Percentiles rank a stretch among this genome's conserved stretches.
phyloP scores from a whole-genome alignment of 2,888 invertebrate genomes.

The Chaitophorus viminalis region DNA sequence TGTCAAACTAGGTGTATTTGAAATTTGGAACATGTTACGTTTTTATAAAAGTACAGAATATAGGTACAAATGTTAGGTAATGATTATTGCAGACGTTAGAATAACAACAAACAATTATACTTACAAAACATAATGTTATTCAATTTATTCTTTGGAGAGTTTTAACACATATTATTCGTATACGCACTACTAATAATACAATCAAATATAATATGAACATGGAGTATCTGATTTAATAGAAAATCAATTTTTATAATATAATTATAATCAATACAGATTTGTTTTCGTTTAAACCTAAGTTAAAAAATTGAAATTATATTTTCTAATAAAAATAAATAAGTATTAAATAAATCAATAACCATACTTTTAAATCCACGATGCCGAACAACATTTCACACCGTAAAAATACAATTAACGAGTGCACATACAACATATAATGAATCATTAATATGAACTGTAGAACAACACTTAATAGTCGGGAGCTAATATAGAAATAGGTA shows the following conservation, averaged over 20 bases:
- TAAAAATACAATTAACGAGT: background rate
- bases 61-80: too few relatives aligned
- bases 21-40: conserved; percentile 20
- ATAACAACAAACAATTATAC: background rate
- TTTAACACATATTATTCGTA: background rate
- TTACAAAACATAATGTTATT: background rate
- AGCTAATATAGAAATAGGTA: background rate
- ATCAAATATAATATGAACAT: background rate
- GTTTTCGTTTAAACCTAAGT: too few relatives aligned
- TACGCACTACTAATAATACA: background rate
- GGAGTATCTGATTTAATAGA: too few relatives aligned
- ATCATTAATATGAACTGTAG: conserved; percentile 3
- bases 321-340: too few relatives aligned
- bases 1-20: conserved; percentile 41
- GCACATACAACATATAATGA: background rate
- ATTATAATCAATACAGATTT: too few relatives aligned
- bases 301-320: too few relatives aligned
- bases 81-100: background rate
- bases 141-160: background rate
- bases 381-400: background rate
- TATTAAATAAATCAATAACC: background rate
- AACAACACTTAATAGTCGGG: too few relatives aligned
- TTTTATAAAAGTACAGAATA: background rate
- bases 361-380: background rate
- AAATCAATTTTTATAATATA: too few relatives aligned